phyloP scores from a whole-genome alignment of 1,140 invertebrate species.

The Spodoptera litura region DNA sequence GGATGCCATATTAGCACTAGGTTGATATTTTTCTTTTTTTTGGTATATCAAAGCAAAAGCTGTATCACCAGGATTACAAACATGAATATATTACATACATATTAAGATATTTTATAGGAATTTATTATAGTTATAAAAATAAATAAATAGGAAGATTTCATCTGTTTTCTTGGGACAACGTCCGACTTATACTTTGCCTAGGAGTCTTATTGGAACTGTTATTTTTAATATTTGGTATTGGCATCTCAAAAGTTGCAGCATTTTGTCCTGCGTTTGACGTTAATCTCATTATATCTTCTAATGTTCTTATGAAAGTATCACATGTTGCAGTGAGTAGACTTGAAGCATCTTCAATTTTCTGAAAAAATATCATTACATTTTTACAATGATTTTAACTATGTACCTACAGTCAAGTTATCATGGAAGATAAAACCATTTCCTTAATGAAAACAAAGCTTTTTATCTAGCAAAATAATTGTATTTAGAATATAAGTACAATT shows the following conservation, averaged over 20 bases:
- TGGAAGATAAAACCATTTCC: too few relatives aligned
- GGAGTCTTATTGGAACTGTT: slow-evolving; percentile 62
- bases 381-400: too few relatives aligned
- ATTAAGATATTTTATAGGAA: slow-evolving; percentile 17
- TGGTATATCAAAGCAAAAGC: slow-evolving; percentile 20
- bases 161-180: slow-evolving; percentile 81
- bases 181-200: slow-evolving; percentile 70
- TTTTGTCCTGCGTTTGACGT: slow-evolving; percentile 77
- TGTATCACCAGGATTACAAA: slow-evolving; percentile 8
- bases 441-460: too few relatives aligned
- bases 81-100: not conserved
- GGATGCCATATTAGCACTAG: not conserved
- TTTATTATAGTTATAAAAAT: slow-evolving; percentile 1
- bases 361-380: slow-evolving; percentile 56
- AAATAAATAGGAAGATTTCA: slow-evolving; percentile 58
- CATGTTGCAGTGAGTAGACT: slow-evolving; percentile 91
- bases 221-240: slow-evolving; percentile 70
- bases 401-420: too few relatives aligned
- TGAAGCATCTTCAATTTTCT: slow-evolving; percentile 93
- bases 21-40: not conserved
- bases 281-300: slow-evolving; percentile 93
- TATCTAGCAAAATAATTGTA: too few relatives aligned
- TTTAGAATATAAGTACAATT: too few relatives aligned
- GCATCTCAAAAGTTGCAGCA: slow-evolving; percentile 68
- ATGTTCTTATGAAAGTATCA: slow-evolving; percentile 93